Base-by-base conservation (phyloP, 2,888 invertebrate species). In the Macaria liturata region DNA sequence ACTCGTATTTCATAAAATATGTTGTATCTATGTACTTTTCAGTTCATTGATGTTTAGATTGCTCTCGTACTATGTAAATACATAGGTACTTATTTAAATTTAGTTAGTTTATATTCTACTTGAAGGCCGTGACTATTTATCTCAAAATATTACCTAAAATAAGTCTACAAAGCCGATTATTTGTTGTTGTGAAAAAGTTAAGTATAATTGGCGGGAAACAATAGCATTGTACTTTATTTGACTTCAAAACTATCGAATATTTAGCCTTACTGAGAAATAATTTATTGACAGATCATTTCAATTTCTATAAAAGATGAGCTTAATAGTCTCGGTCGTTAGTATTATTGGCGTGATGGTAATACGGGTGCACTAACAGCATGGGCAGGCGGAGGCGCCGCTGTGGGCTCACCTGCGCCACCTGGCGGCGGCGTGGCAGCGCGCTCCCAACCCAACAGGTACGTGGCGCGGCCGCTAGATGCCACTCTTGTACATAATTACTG, bases 321-420 rank as follows among this genome's bases (percentile, higher is more conserved):
- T 31, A 55, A 59, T 63, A 56, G 57, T 63, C 60, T 61, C 60
- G 66, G 54, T 60, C 46, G 32, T 49, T 58, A 56, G 55, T 40
- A 30, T 39, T 61, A 50, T 42, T 65, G 75, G 72, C 69, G 74
- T 80, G 75, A 70, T 70, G 81, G 81, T 79, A 78, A 75, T 79
- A 69, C 69, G 81, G 86, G 83, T 80, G 86, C 88, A 93, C 94
- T 94, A 93, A 94, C 93, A 94, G 94, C 94, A 94, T 93, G 94
- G 91, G 82, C 84, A 85, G 83, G 81, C 82, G 76, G 84, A 81
- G 73, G 81, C 88, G 81, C 86, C 89, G 80, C 86, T 92, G 78
- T 88, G 92, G 87, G 75, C 80, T 57, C 89, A 88, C 79, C 86
- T 92, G 81, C 88, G 91, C 40, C 78, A 75, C 55, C 83, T 83